Conservation (phyloP, 2,797 vertebrate species). For the Platalea minor region DNA sequence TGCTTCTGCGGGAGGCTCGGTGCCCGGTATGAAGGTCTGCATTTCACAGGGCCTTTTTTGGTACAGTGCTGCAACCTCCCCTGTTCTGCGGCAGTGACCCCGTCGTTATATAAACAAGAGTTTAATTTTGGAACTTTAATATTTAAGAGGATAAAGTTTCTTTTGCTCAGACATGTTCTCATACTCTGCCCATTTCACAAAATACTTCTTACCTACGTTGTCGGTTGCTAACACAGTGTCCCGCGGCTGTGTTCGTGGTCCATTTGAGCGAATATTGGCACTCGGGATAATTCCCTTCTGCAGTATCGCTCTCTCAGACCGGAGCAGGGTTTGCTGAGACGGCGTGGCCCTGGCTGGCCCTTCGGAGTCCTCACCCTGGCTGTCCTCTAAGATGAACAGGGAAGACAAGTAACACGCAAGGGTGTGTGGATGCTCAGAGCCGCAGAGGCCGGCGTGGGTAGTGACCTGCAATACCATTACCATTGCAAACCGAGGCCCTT, state of each 20-base stretch:
- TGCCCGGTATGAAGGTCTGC: neutral
- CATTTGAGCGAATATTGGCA: fast-evolving
- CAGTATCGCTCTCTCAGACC: fast-evolving
- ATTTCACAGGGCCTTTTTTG: neutral
- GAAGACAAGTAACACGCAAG: neutral
- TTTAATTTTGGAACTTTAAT: slow-evolving; percentile 84
- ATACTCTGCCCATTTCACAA: fast-evolving
- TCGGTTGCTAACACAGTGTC: fast-evolving
- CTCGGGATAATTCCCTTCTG: neutral
- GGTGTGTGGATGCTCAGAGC: neutral
- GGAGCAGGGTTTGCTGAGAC: fast-evolving
- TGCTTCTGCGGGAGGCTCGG: neutral
- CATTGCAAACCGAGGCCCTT: neutral
- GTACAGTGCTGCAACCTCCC: neutral
- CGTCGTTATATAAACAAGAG: slow-evolving; percentile 24
- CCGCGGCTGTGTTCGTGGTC: fast-evolving
- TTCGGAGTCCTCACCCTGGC: neutral
- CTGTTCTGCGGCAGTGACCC: slow-evolving; percentile 16
- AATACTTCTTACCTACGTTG: fast-evolving
- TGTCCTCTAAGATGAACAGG: fast-evolving
- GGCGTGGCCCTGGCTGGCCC: neutral
- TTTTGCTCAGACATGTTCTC: neutral
- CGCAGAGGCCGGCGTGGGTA: neutral
- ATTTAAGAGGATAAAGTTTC: slow-evolving; percentile 79
- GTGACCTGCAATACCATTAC: neutral